Percentiles rank a stretch among this genome's conserved stretches.
phyloP scores from a whole-genome alignment of 2,888 invertebrate species.

The Plebejus anna region DNA sequence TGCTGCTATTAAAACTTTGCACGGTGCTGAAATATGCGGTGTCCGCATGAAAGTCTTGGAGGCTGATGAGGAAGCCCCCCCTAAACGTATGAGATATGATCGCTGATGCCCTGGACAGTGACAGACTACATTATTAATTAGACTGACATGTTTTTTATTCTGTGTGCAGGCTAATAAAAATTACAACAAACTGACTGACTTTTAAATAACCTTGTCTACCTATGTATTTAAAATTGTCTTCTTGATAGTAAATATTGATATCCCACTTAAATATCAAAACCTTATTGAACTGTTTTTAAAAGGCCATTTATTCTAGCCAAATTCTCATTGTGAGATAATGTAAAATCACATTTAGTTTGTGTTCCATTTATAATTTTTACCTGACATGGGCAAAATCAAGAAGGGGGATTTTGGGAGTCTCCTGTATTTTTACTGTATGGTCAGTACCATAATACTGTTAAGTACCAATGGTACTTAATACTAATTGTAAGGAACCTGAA shows the following conservation, averaged over 20 bases:
- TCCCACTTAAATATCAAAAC: not conserved
- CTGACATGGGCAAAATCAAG: not conserved
- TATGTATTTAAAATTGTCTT: not conserved
- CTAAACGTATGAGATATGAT: conserved; percentile 51
- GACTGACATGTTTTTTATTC: conserved; percentile 23
- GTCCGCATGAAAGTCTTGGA: conserved; percentile 92
- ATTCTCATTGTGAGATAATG: not conserved
- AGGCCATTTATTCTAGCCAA: not conserved
- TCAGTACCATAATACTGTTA: too few species aligned
- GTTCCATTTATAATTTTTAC: not conserved
- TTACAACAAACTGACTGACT: conserved; percentile 31
- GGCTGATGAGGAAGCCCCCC: conserved; percentile 81
- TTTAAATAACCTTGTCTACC: not conserved
- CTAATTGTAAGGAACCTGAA: too few species aligned
- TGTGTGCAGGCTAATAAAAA: conserved; percentile 31
- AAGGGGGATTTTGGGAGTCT: too few species aligned
- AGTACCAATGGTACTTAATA: too few species aligned
- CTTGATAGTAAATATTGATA: not conserved
- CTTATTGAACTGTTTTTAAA: not conserved
- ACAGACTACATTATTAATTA: conserved; percentile 38
- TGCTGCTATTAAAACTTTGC: conserved; percentile 84
- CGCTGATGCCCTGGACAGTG: conserved; percentile 32
- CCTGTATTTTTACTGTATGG: too few species aligned
- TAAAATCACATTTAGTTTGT: not conserved
- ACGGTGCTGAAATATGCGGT: conserved; percentile 93